Base-by-base conservation (phyloP, 2,797 vertebrate genomes). In the Rhodeus uyekii region DNA sequence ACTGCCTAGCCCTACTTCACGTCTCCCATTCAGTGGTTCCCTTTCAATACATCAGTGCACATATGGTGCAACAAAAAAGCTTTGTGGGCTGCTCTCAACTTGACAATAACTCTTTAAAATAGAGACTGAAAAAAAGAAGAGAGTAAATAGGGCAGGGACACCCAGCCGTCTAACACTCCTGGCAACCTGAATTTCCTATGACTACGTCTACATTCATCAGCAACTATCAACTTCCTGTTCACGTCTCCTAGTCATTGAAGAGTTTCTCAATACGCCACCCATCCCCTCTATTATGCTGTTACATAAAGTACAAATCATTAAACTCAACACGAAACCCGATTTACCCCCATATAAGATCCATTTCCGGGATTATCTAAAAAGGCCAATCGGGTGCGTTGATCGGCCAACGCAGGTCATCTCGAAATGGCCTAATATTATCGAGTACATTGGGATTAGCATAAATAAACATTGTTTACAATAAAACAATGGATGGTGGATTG, bases 221-320 rank as follows among this genome's bases (percentile, higher is more conserved):
- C 27, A n/a, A 63, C 39, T 27, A 81, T 81, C 44, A 72, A 83
- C 80, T 87, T 87, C 84, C 81, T 87, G 68, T 71, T 67, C 38
- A 46, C 48, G 76, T 80, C 72, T n/a, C 24, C 69, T 24, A 80
- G 50, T 69, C 55, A 64, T 53, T 61, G 16, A 27, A 68, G n/a
- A 19, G 68, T 73, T 63, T 80, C 78, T 60, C 65, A 68, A 58
- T 42, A 13, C 29, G 32, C 19, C n/a, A 68, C 13, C 24, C 22
- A 14, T 39, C 75, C 55, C 58, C 27, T 48, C 60, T n/a, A n/a
- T 44, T 77, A 13, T 22, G 24, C n/a, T 19, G 8, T 60, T 60
- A 76, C 53, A 27, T 42, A 34, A 72, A 72, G 44, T 34, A 48
- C 24, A 69, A 48, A 12, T 5, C 48, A 24, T 9, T 74, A 74